These are phyloP conservation scores for Synanthedon formicaeformis DNA, from an alignment of 2,888 invertebrate species.

Conservation along the genomic window DNA sequence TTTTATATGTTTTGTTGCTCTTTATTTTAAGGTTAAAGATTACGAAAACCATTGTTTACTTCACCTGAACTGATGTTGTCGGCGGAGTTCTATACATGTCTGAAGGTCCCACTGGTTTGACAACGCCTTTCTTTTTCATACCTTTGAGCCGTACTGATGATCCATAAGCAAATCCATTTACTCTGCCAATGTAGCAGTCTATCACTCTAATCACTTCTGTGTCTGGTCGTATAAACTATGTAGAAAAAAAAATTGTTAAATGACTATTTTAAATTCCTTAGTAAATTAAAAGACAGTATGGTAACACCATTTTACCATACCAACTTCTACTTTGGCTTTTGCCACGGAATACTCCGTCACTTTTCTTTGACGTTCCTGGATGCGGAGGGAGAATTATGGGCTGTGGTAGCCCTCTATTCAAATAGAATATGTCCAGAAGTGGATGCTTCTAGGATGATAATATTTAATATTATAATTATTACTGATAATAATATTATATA, in stretches of 20 bases:
- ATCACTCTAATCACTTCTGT: constrained; percentile 44
- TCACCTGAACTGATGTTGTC: constrained; percentile 49
- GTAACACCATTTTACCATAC: too few species aligned
- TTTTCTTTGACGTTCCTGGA: too few species aligned
- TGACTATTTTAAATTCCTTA: too few species aligned
- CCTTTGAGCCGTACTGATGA: constrained; percentile 52
- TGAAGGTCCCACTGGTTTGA: constrained; percentile 65
- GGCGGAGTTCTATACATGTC: constrained; percentile 63
- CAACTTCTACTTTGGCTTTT: too few species aligned
- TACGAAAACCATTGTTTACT: not conserved
- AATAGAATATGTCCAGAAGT: too few species aligned
- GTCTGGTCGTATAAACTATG: constrained; percentile 34
- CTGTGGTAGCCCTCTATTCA: too few species aligned
- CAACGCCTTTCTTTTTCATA: constrained; percentile 63
- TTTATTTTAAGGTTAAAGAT: not conserved
- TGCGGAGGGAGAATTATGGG: too few species aligned
- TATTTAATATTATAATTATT: too few species aligned
- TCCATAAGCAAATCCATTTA: constrained; percentile 68
- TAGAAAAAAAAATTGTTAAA: not conserved
- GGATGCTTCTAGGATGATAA: too few species aligned
- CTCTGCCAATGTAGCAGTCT: constrained; percentile 61
- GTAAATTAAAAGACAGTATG: too few species aligned
- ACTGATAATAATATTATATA: not conserved
- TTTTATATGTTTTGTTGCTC: not conserved
- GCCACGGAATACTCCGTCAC: too few species aligned